Base-by-base conservation (phyloP, 2,888 invertebrate species). In the Cheilosia grossa region DNA sequence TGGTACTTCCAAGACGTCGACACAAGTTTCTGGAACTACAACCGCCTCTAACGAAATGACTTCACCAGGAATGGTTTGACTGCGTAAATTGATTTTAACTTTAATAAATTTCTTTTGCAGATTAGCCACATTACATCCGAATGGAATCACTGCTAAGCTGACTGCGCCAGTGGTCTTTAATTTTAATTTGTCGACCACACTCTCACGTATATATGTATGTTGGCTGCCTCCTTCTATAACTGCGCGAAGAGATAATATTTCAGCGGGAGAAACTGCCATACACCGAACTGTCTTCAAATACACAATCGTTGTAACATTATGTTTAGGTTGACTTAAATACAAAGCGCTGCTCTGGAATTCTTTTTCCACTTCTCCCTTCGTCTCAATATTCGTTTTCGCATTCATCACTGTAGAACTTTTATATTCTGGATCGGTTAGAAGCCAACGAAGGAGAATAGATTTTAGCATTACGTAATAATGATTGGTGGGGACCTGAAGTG, bases 21-120 rank as follows among this genome's bases (percentile, higher is more conserved):
- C 69, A 24, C 81, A 81, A 2, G 75, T 81, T 44, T 81, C 61
- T 7, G 69, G 63, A 6, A 81, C 81, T 17, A 81, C 51, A 4
- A 74, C n/a, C 4, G 61, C 74, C 21, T 75, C 63, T 4, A 79
- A 10, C 1, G 27, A 27, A 13, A 61, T 33, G 15, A 17, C n/a
- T 9, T 19, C n/a, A 0, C 17, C 33, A 56, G 1, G 19, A 19
- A 47, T 64, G 0, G 33, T 27, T 21, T 19, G 17, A 42, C 10
- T 64, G 10, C 5, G n/a, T 15, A 79, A 30, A 17, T 9, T 4
- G 4, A 70, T 3, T 42, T 70, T 66, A 1, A 72, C 58, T 19
- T 64, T 72, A 5, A 2, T 9, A 58, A 72, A 72, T 17, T 59
- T 17, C 9, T 66, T 6, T 0, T 27, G 15, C 5, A 54, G 78